phyloP scores from a whole-genome alignment of 2,888 invertebrate genomes.

The Lithophane leautieri region DNA sequence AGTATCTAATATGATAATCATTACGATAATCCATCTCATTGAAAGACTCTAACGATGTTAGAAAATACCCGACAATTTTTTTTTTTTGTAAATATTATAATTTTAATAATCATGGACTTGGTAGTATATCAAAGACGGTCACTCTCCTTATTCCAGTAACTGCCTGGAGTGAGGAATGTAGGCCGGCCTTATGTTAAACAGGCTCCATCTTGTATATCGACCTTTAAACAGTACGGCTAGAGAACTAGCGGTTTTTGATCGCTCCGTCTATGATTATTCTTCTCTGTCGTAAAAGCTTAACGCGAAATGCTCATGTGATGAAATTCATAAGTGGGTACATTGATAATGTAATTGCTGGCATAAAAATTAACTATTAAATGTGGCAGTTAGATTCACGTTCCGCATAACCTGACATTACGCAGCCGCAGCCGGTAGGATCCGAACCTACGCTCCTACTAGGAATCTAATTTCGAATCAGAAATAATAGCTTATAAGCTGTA shows the following conservation, averaged over 20 bases:
- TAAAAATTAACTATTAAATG: neutral
- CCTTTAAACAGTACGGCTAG: conserved; percentile 1
- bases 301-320: neutral
- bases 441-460: neutral
- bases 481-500: neutral
- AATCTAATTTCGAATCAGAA: neutral
- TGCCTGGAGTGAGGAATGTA: conserved; percentile 3
- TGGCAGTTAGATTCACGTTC: neutral
- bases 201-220: neutral
- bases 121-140: neutral
- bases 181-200: neutral
- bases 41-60: neutral
- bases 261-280: neutral
- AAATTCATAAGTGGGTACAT: neutral
- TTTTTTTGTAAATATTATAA: no score
- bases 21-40: neutral
- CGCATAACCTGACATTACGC: neutral
- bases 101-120: neutral
- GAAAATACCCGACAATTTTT: no score
- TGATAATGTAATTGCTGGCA: neutral
- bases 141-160: neutral
- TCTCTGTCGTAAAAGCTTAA: neutral
- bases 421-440: no score
- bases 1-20: neutral
- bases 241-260: neutral